Conservation (phyloP, 2,797 vertebrate species). For the Enteromius radiatus region DNA sequence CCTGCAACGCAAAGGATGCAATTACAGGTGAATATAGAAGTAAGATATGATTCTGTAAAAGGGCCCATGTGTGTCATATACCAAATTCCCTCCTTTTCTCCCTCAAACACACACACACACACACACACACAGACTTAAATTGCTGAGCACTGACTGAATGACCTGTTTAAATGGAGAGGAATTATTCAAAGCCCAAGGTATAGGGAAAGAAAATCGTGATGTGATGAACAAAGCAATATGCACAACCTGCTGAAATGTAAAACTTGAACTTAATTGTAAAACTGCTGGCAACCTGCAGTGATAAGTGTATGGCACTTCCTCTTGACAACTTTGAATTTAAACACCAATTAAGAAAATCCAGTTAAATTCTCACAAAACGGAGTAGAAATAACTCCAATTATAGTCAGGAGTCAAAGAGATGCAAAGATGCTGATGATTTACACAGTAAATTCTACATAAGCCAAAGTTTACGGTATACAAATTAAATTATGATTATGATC, state of each 20-base stretch:
- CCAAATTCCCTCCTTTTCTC: neutral
- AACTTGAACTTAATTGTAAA: slow-evolving; percentile 10
- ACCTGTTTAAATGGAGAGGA: neutral
- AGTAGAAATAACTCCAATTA: neutral
- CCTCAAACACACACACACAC: neutral
- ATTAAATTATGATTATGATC: neutral
- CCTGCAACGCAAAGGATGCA: neutral
- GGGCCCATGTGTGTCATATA: neutral
- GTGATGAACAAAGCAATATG: neutral
- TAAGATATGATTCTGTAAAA: neutral
- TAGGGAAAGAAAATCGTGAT: neutral
- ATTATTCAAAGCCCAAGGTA: slow-evolving; percentile 2
- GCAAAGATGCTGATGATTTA: neutral
- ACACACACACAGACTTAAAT: neutral
- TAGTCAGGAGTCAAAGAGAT: neutral
- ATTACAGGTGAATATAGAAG: neutral
- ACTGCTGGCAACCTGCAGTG: neutral
- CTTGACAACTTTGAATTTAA: slow-evolving; percentile 8
- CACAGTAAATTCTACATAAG: neutral
- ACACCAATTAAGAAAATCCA: neutral
- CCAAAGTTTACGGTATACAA: neutral
- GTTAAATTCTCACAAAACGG: neutral
- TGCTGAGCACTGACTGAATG: slow-evolving; percentile 8
- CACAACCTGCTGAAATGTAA: neutral
- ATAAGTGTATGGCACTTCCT: neutral